Base-by-base conservation (phyloP, 2,113 vertebrate genomes). In the Ptilorrhoa leucosticta region DNA sequence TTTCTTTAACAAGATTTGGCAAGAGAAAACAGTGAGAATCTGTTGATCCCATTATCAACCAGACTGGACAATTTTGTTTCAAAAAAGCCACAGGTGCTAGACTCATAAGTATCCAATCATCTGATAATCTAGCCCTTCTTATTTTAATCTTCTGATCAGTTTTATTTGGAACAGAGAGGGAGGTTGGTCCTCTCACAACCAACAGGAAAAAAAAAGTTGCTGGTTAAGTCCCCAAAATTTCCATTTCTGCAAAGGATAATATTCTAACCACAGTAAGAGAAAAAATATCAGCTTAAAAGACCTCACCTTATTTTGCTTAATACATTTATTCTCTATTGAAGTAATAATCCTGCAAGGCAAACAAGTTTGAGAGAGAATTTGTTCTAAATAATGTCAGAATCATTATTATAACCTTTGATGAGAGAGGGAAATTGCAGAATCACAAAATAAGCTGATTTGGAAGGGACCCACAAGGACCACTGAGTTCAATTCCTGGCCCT, bases 401-500 rank as follows among this genome's bases (percentile, higher is more conserved):
- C 50, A 58, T 24, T 45, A 15, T 37, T 31, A 18, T 7, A 48
- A 48, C 2, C 68, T 77, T 27, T 22, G 4, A 23, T 30, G 28
- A 73, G 16, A 50, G 3, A 40, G 6, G 13, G 7, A 69, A 69
- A 58, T 31, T 24, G 13, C 37, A 61, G 37, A 61, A 16, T 37
- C 47, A 37, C 21, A 37, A 13, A 44, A 37, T 27, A 45, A 45
- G 7, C 13, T 61, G 31, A 61, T 21, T 31, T 61, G 16, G 56
- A 61, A 26, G 20, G 45, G 56, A 35, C 15, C 13, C 56, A 53
- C 39, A 37, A 51, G 8, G 37, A 83, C 5, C 20, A 20, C 15
- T 0, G 0, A 28, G 23, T 28, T 47, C 22, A 48, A 0, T 13
- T 40, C 30, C 15, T 17, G 23, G 23, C 21, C 18, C 53, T 22